Base-by-base conservation (phyloP, 1,140 invertebrate genomes). In the Zelostemma sp. region DNA sequence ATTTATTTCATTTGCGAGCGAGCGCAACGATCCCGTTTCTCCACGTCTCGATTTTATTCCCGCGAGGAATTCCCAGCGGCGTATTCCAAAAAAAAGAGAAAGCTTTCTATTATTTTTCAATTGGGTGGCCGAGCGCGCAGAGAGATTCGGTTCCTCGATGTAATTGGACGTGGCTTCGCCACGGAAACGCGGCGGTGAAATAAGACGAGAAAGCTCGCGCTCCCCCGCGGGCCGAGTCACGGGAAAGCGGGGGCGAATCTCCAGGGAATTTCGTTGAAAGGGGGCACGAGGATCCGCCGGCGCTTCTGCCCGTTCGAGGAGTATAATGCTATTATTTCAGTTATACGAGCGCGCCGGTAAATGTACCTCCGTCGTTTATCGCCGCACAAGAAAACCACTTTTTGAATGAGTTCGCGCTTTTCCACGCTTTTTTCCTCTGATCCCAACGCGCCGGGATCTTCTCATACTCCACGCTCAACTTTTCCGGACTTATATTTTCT, bases 31-130 rank as follows among this genome's bases (percentile, higher is more conserved):
- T 33, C 25, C 56, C 50, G 19, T 19, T 16, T 14, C 4, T 60
- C 33, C 43, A 18, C 46, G 18, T 64, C 43, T 47, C 58, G 60
- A 73, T 69, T 64, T 64, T 57, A 64, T 62, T 67, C 63, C 68
- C 40, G 40, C 58, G 28, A 57, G 71, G 65, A 77, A 74, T 72
- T 53, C 68, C 53, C 62, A 55, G 38, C 58, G 64, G 62, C 65
- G 56, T 46, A 46, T 59, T 61, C 49, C 54, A 65, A 58, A 61
- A 68, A 66, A 65, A 61, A 50, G 40, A 62, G 65, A 71, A 68
- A 69, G 73, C 73, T 80, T 77, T 80, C 78, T 80, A 83, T 83
- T 84, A 83, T 83, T 83, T 84, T 83, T 83, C 78, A 79, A 83
- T 83, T 82, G 78, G 73, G 66, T 73, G 68, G 71, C 68, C 72